These are phyloP conservation scores for Megalops cyprinoides DNA, from an alignment of 2,797 vertebrate genomes.

Conservation along the genomic window DNA sequence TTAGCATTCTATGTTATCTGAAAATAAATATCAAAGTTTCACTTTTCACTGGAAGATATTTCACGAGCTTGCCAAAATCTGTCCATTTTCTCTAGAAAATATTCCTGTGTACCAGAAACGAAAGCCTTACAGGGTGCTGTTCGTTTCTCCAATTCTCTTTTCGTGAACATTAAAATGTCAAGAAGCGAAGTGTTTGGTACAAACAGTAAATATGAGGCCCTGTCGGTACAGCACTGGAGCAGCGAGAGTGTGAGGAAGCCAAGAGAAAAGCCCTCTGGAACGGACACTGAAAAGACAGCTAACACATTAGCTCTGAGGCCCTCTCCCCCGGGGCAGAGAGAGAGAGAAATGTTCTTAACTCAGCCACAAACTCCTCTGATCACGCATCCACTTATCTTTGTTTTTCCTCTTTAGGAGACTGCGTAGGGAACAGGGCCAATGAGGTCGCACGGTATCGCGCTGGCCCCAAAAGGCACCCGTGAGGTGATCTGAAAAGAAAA, in stretches of 20 bases:
- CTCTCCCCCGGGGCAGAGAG: background rate
- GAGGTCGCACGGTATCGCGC: background rate
- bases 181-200: conserved; percentile 26
- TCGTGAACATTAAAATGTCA: background rate
- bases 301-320: background rate
- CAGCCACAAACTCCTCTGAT: background rate
- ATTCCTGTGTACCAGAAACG: background rate
- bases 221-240: too few relatives aligned
- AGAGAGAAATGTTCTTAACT: background rate
- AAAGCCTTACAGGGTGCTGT: background rate
- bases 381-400: conserved; percentile 17
- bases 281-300: background rate
- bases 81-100: background rate
- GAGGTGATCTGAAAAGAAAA: conserved; percentile 1
- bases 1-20: background rate
- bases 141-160: conserved; percentile 1
- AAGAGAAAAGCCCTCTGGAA: background rate
- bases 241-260: background rate
- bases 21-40: background rate
- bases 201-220: background rate
- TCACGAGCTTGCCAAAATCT: background rate
- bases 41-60: background rate
- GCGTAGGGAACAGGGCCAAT: too few relatives aligned
- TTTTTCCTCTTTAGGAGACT: conserved; percentile 14
- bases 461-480: conserved; percentile 2